Base-by-base conservation (phyloP, 2,888 invertebrate genomes). In the Unio delphinus region DNA sequence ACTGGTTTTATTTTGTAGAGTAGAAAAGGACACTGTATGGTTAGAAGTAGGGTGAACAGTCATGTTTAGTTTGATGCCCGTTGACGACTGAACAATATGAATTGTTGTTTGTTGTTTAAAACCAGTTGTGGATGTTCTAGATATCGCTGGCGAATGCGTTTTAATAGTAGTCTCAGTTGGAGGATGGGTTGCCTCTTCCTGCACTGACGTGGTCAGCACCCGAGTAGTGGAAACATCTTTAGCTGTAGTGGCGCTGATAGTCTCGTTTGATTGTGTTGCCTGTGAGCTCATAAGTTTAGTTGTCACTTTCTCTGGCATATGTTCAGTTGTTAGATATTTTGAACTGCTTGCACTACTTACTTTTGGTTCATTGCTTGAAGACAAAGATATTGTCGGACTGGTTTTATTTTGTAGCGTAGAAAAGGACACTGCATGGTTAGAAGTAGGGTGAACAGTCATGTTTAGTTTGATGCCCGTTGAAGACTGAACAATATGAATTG, bases 261-360 rank as follows among this genome's bases (percentile, higher is more conserved):
- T 61, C 20, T 28, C 28, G 26, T 28, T 34, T 23, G 23, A 18
- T 23, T n/a, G 17, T 28, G 61, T 61, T 61, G 61, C 20, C n/a
- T 17, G 23, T 68, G 56, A 63, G 17, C 57, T 68, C n/a, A 58
- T 63, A 55, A 56, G 17, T 63, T 26, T 34, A 4, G 62, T 34
- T 65, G 55, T 56, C 55, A 55, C 28, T 17, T 20, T 20, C 18
- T 62, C 20, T 4, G 23, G 59, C 62, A 45, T 11, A 15, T 11
- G 45, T 45, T 45, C 45, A 15, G 15, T 45, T 45, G 45, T 45
- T 45, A 15, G 11, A 45, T 15, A 11, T 45, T 45, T 15, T 45
- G 45, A 45, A 17, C 58, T 58, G n/a, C 26, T 58, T 58, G 58
- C 20, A 58, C n/a, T 18, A 5, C 7, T 23, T 61, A 23, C 61